A percentile compares a stretch with the other conserved stretches of the same genome.
Evolutionary conservation across 1,140 invertebrate species (phyloP).

Genomic region (Calliopsis andreniformis): DNA sequence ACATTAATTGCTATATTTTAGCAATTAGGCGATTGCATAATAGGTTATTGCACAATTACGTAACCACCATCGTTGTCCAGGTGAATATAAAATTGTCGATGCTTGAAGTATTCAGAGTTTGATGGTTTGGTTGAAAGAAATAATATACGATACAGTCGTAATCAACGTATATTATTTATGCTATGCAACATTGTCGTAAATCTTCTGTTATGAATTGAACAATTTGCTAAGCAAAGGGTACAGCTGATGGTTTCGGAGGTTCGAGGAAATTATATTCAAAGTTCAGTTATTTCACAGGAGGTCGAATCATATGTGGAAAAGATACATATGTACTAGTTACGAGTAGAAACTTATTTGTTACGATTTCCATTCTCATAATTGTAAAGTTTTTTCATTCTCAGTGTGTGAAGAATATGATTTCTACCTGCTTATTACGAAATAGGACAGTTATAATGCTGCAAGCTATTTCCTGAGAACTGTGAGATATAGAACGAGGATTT

Average conservation of each 20-base stretch:
- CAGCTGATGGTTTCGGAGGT: neutral
- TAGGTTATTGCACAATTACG: neutral
- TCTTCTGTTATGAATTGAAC: constrained; percentile 18
- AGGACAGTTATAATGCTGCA: too few relatives aligned
- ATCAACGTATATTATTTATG: neutral
- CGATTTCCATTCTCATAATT: neutral
- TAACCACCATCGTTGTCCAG: neutral
- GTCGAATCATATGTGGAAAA: neutral
- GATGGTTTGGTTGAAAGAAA: neutral
- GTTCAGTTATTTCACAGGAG: constrained; percentile 30
- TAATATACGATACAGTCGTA: constrained; percentile 6
- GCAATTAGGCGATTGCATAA: neutral
- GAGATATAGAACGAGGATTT: too few relatives aligned
- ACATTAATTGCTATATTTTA: constrained; percentile 18
- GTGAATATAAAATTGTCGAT: neutral
- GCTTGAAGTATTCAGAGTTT: neutral
- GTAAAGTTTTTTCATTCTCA: too few relatives aligned
- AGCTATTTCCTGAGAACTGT: too few relatives aligned
- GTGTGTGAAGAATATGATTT: too few relatives aligned
- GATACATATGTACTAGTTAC: neutral
- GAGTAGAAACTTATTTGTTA: too few relatives aligned
- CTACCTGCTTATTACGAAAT: too few relatives aligned
- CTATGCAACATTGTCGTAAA: constrained; percentile 28
- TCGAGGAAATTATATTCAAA: constrained; percentile 2
- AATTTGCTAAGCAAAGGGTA: neutral